Percentiles rank a stretch among this genome's conserved stretches.
phyloP scores from a whole-genome alignment of 2,797 vertebrate species.

The Pempheris klunzingeri region DNA sequence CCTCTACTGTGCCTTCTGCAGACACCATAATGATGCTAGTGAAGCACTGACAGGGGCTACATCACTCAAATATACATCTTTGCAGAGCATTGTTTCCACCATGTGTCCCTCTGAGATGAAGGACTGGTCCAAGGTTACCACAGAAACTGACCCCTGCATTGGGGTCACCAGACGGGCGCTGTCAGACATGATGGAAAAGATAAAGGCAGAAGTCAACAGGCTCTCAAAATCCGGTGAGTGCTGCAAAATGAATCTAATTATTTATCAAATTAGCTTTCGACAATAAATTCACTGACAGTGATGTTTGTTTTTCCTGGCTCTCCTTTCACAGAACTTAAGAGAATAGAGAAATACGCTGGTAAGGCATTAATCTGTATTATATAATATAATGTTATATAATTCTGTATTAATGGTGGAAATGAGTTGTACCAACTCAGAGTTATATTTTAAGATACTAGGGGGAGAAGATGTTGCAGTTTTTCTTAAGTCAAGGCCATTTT shows the following conservation, averaged over 20 bases:
- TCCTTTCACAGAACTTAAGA: constrained; percentile 80
- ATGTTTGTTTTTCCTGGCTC: neutral
- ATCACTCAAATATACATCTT: neutral
- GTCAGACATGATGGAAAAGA: constrained; percentile 78
- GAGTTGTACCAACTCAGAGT: neutral
- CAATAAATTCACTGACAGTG: neutral
- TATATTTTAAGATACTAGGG: neutral
- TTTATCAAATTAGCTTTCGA: neutral
- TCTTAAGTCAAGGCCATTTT: too few species aligned
- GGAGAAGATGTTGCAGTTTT: neutral
- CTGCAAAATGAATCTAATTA: neutral
- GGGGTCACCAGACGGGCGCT: constrained; percentile 81
- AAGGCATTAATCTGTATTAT: too few species aligned
- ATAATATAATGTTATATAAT: neutral
- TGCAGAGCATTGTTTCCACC: constrained; percentile 43
- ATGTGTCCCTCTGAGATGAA: constrained; percentile 69
- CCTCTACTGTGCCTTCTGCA: neutral
- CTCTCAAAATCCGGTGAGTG: constrained; percentile 84
- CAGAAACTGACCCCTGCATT: constrained; percentile 85
- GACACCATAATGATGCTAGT: neutral
- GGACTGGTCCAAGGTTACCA: constrained; percentile 83
- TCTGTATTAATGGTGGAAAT: neutral
- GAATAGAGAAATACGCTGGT: constrained; percentile 85
- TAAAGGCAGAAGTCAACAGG: constrained; percentile 80
- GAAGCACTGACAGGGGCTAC: neutral